phyloP scores from a whole-genome alignment of 2,797 vertebrate species.

The Poecile montanus region DNA sequence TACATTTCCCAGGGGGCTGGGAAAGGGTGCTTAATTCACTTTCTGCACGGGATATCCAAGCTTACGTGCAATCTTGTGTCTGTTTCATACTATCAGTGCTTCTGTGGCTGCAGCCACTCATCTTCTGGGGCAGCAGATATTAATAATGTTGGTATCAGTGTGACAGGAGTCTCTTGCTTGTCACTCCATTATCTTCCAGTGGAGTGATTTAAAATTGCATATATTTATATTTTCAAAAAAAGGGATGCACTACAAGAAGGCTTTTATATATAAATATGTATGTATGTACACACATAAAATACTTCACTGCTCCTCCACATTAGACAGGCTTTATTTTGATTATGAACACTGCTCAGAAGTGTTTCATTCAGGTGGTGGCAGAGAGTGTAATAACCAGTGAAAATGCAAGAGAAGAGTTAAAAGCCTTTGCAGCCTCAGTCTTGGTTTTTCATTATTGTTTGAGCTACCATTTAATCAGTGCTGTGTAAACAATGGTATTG shows the following conservation, averaged over 20 bases:
- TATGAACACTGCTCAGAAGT: background rate
- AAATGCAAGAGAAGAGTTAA: background rate
- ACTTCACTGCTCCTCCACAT: background rate
- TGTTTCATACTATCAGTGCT: background rate
- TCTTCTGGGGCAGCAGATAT: background rate
- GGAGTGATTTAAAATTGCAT: background rate
- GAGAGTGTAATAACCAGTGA: background rate
- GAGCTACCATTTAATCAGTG: background rate
- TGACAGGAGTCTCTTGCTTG: background rate
- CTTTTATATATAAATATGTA: background rate
- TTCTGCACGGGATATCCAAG: background rate
- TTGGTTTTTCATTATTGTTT: background rate
- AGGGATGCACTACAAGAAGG: background rate
- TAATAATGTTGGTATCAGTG: background rate
- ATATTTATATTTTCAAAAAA: background rate
- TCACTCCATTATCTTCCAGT: background rate
- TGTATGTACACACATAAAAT: background rate
- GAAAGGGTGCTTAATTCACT: background rate
- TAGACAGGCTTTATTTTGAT: background rate
- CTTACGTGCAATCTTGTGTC: background rate
- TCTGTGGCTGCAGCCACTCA: background rate
- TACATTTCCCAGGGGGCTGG: background rate
- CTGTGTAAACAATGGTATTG: background rate
- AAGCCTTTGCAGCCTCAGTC: background rate
- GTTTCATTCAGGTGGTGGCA: background rate